Conservation (phyloP, 1,140 invertebrate genomes). For the Trichonephila clavipes region DNA sequence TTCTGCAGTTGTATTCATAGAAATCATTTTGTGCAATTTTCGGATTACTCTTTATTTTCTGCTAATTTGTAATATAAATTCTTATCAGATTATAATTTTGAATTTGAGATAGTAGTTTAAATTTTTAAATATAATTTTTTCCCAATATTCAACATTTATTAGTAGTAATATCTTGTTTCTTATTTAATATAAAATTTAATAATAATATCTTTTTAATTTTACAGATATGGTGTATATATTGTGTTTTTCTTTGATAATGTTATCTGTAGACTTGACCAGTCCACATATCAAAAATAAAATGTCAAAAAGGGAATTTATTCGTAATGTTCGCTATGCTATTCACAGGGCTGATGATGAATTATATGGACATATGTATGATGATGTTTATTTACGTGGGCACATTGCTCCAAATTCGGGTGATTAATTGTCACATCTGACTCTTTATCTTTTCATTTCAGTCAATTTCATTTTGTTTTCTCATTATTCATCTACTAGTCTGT, state of each 20-base stretch:
- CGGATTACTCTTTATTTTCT: no score
- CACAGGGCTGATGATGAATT: slow-evolving; percentile 82
- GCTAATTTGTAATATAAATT: no score
- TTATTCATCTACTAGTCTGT: slow-evolving; percentile 11
- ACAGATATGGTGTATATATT: slow-evolving; percentile 83
- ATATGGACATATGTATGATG: slow-evolving; percentile 83
- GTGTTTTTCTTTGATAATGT: slow-evolving; percentile 83
- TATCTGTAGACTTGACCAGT: slow-evolving; percentile 83
- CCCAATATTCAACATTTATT: no score
- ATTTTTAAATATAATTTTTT: no score
- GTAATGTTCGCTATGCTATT: slow-evolving; percentile 83
- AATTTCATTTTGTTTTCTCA: background rate
- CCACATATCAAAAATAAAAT: slow-evolving; percentile 84
- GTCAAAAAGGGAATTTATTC: slow-evolving; percentile 84
- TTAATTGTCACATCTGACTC: background rate
- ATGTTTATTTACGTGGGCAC: slow-evolving; percentile 83
- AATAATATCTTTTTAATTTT: slow-evolving; percentile 70
- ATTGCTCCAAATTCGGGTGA: slow-evolving; percentile 80
- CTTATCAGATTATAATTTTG: no score
- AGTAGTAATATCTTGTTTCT: no score
- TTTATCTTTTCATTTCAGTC: background rate
- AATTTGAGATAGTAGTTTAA: no score
- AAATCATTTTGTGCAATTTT: no score
- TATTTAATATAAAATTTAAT: no score
- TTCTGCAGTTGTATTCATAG: no score